phyloP scores from a whole-genome alignment of 2,113 vertebrate genomes.

The Gymnogyps californianus region DNA sequence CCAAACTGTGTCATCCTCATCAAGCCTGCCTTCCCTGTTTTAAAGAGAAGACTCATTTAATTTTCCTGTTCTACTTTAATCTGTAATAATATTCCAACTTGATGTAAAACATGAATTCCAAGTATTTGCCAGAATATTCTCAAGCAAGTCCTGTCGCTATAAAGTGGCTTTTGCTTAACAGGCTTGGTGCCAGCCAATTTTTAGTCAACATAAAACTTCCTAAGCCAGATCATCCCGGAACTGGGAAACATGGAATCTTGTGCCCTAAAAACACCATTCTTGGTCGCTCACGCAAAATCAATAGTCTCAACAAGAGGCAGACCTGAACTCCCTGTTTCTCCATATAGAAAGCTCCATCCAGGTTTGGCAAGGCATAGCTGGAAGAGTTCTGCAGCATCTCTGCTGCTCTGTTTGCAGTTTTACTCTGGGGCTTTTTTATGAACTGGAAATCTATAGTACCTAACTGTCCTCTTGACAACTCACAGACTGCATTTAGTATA shows the following conservation, averaged over 20 bases:
- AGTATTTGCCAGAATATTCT: not conserved
- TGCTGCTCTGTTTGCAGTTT: not conserved
- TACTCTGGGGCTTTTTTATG: not conserved
- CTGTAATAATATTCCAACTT: not conserved
- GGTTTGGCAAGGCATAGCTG: not conserved
- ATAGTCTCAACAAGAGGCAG: not conserved
- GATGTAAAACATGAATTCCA: not conserved
- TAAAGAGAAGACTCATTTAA: not conserved
- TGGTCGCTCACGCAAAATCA: not conserved
- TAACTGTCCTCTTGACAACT: not conserved
- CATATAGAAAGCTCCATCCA: not conserved
- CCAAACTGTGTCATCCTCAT: not conserved
- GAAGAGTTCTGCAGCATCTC: not conserved
- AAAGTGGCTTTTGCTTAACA: not conserved
- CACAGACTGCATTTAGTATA: not conserved
- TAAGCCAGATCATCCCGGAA: not conserved
- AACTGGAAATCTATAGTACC: not conserved
- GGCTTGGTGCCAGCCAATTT: not conserved
- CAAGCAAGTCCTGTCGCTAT: not conserved
- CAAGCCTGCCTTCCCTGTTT: not conserved
- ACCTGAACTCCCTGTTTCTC: not conserved
- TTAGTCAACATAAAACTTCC: not conserved
- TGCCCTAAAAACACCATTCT: not conserved
- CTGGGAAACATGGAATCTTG: not conserved
- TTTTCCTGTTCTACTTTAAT: not conserved